Evolutionary conservation across 2,797 vertebrate genomes (phyloP).

Genomic region (Phaenicophaeus curvirostris): DNA sequence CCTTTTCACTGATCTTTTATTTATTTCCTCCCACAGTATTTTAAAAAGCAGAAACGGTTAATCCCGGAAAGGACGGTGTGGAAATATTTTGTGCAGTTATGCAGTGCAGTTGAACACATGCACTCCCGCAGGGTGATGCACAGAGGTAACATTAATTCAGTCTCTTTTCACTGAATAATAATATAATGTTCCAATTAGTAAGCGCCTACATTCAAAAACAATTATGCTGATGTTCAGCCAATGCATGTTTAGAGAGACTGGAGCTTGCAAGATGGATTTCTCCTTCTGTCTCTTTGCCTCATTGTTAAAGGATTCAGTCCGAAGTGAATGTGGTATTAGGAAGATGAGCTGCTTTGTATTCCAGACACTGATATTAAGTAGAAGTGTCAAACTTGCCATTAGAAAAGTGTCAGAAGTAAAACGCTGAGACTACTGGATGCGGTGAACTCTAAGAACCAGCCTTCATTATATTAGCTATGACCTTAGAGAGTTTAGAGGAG

Average conservation of each 20-base stretch:
- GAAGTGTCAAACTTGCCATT: conserved; percentile 49
- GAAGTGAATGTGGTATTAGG: conserved; percentile 42
- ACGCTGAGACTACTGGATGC: conserved; percentile 36
- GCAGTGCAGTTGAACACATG: conserved; percentile 90
- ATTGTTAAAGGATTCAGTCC: conserved; percentile 55
- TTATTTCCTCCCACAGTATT: conserved; percentile 78
- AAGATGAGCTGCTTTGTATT: conserved; percentile 20
- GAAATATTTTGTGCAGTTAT: conserved; percentile 90
- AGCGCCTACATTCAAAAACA: conserved; percentile 73
- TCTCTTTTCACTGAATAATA: conserved; percentile 76
- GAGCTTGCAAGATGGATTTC: conserved; percentile 58
- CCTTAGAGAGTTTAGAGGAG: conserved; percentile 52
- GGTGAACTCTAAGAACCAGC: conserved; percentile 4
- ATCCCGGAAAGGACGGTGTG: conserved; percentile 88
- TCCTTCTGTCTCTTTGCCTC: conserved; percentile 59
- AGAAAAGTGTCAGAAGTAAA: conserved; percentile 56
- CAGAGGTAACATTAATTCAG: conserved; percentile 82
- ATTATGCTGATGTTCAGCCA: conserved; percentile 75
- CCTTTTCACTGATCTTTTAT: conserved; percentile 52
- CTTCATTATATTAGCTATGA: conserved; percentile 45
- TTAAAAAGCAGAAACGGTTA: conserved; percentile 88
- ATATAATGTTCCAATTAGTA: conserved; percentile 78
- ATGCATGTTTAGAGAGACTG: conserved; percentile 63
- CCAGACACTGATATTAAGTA: conserved; percentile 29
- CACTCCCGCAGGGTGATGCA: conserved; percentile 89